These are phyloP conservation scores for Brachionus rotundiformis DNA, from an alignment of 1,140 invertebrate genomes.

Conservation along the genomic window DNA sequence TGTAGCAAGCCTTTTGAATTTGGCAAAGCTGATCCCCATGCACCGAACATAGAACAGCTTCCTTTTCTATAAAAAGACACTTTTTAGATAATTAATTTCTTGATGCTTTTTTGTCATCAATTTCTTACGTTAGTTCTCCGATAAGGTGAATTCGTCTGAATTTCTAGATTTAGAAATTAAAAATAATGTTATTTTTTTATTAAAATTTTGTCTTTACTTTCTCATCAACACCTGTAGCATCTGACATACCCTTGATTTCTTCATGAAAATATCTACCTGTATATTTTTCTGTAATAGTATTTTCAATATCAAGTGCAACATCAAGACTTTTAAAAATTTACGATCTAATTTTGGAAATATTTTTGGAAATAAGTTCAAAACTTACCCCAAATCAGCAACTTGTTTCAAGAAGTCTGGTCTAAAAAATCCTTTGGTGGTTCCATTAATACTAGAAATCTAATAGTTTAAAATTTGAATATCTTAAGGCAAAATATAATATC, in stretches of 20 bases:
- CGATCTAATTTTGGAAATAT: no score
- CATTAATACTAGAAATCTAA: constrained; percentile 55
- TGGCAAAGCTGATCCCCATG: constrained; percentile 55
- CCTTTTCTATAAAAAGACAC: constrained; percentile 55
- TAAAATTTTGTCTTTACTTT: constrained; percentile 53
- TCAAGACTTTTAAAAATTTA: no score
- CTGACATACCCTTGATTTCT: constrained; percentile 56
- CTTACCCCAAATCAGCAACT: constrained; percentile 57
- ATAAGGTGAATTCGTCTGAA: constrained; percentile 57
- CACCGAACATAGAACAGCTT: constrained; percentile 57
- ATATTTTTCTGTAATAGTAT: constrained; percentile 54
- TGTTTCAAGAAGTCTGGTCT: constrained; percentile 56
- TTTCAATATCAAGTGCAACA: constrained; percentile 56
- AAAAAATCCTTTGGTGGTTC: constrained; percentile 55
- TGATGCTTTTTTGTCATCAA: not conserved
- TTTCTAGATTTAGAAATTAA: constrained; percentile 53
- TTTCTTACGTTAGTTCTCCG: constrained; percentile 55
- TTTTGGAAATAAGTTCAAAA: not conserved
- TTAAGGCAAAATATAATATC: not conserved
- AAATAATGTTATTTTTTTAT: not conserved
- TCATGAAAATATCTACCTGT: constrained; percentile 56
- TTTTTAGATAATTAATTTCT: not conserved
- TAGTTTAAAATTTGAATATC: not conserved
- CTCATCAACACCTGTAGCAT: constrained; percentile 56
- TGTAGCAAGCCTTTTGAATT: constrained; percentile 53